A percentile compares a stretch with the other conserved stretches of the same genome.
These are phyloP conservation scores for Microtus obscurus DNA, from an alignment of 2,797 vertebrate genomes.

Conservation along the genomic window DNA sequence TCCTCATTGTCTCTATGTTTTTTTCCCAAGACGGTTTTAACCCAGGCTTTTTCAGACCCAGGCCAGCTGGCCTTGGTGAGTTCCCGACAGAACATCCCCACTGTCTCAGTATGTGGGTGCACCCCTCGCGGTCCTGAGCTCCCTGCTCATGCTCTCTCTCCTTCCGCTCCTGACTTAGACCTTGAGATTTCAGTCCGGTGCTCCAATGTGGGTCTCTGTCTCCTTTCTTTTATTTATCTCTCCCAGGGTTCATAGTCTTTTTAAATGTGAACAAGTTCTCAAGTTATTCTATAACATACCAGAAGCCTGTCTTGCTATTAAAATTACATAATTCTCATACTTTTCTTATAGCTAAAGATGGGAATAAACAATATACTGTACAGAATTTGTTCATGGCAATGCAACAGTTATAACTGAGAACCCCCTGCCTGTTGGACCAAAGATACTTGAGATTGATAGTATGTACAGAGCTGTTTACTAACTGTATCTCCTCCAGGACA, in stretches of 20 bases:
- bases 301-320: background rate
- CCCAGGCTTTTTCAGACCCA: no score
- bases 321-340: background rate
- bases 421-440: background rate
- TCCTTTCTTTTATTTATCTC: background rate
- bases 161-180: no score
- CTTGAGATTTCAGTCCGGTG: no score
- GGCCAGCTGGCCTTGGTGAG: no score
- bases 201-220: no score
- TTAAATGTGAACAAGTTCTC: background rate
- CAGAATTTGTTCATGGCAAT: background rate
- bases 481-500: background rate
- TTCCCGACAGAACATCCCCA: no score
- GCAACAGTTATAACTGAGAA: background rate
- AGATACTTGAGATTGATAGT: background rate
- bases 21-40: no score
- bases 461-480: background rate
- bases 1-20: no score
- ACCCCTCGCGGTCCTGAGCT: no score
- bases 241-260: background rate
- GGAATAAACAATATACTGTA: background rate
- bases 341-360: background rate
- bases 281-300: background rate
- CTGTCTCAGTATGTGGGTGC: no score
- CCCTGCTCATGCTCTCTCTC: no score